Conservation (phyloP, 1,140 invertebrate species). For the Amphibalanus amphitrite region DNA sequence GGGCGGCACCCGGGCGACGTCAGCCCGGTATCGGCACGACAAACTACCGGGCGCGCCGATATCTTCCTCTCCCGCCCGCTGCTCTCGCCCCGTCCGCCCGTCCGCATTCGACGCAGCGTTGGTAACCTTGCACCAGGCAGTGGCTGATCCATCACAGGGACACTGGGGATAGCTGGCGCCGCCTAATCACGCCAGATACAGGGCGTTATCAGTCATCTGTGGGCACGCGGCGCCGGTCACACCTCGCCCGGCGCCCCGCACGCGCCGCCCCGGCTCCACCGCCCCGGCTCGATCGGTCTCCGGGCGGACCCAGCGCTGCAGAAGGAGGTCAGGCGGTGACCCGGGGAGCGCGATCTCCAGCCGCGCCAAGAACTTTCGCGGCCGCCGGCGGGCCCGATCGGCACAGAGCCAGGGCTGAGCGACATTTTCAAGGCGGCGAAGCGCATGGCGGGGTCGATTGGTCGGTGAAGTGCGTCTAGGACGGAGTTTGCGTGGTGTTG, state of each 20-base stretch:
- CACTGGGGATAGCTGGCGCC: not conserved
- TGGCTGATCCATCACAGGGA: not conserved
- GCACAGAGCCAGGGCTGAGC: not conserved
- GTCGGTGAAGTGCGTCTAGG: not conserved
- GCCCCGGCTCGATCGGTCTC: too few species aligned
- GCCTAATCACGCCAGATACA: too few species aligned
- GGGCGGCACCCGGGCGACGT: not conserved
- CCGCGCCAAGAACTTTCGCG: not conserved
- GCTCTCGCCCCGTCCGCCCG: too few species aligned
- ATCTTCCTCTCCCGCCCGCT: not conserved
- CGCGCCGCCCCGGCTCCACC: too few species aligned
- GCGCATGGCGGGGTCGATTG: not conserved
- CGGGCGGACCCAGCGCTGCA: not conserved
- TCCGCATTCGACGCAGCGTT: too few species aligned
- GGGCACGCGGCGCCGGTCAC: not conserved
- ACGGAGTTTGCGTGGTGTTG: not conserved
- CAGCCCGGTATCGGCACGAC: not conserved
- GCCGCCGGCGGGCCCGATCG: too few species aligned
- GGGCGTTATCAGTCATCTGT: too few species aligned
- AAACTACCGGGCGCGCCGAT: not conserved
- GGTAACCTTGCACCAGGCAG: not conserved
- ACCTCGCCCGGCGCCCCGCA: not conserved
- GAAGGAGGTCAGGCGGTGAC: not conserved
- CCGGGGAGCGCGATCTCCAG: too few species aligned
- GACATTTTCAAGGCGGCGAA: not conserved